Conservation (phyloP, 2,888 invertebrate genomes). For the Lottia scabra region DNA sequence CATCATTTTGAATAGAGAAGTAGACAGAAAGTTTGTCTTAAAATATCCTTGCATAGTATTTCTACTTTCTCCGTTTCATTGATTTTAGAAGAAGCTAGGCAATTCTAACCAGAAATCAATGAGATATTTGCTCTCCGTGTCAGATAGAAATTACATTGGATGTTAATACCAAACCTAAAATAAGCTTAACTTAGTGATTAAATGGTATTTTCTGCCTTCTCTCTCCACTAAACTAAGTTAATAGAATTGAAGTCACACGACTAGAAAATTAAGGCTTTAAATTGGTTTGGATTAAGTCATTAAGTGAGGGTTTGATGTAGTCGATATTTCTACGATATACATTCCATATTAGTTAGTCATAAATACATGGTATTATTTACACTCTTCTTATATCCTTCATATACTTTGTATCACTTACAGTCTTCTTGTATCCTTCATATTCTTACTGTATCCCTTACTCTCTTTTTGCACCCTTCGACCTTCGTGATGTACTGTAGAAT, state of each 20-base stretch:
- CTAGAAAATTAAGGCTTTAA: constrained; percentile 12
- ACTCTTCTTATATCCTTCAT: constrained; percentile 21
- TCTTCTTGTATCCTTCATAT: constrained; percentile 20
- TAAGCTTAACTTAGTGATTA: background rate
- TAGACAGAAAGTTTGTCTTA: too few species aligned
- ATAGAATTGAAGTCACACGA: background rate
- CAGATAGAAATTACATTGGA: constrained; percentile 24
- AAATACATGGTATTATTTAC: constrained; percentile 17
- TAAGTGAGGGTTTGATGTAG: too few species aligned
- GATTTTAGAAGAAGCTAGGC: constrained; percentile 9
- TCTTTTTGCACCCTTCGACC: constrained; percentile 18
- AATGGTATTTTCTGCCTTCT: background rate
- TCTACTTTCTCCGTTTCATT: constrained; percentile 11
- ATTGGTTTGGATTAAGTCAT: constrained; percentile 16
- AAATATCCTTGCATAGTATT: background rate
- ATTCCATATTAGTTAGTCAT: constrained; percentile 11
- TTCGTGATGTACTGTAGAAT: too few species aligned
- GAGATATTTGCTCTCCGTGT: constrained; percentile 25
- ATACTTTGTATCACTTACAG: constrained; percentile 21
- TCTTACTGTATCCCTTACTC: constrained; percentile 20
- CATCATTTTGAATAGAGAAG: too few species aligned
- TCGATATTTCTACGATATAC: too few species aligned
- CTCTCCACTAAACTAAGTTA: background rate
- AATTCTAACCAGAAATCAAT: constrained; percentile 19
- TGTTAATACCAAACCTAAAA: background rate